phyloP scores from a whole-genome alignment of 1,140 invertebrate species.

The Himalopsyche phryganea region DNA sequence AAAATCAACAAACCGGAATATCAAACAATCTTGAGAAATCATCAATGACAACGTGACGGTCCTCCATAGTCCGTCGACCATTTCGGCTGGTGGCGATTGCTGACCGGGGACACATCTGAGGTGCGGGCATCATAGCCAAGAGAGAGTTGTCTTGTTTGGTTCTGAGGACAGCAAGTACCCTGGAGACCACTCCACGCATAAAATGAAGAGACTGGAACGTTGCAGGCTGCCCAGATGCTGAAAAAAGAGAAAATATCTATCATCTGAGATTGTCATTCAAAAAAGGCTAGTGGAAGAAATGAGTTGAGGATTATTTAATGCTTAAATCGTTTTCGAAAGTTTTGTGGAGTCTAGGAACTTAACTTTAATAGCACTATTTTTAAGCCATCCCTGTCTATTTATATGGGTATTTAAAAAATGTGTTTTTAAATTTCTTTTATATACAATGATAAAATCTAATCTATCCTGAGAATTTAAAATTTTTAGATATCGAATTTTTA shows the following conservation, averaged over 20 bases:
- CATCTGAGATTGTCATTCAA: background rate
- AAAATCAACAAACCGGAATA: slow-evolving; percentile 53
- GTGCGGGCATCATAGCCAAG: slow-evolving; percentile 51
- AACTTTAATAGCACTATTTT: too few relatives aligned
- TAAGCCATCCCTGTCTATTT: too few relatives aligned
- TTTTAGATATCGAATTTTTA: too few relatives aligned
- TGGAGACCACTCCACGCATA: slow-evolving; percentile 67
- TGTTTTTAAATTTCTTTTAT: too few relatives aligned
- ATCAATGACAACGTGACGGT: slow-evolving; percentile 73
- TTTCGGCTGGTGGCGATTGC: slow-evolving; percentile 68
- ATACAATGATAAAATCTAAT: too few relatives aligned
- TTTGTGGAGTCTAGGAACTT: too few relatives aligned
- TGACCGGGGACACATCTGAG: slow-evolving; percentile 51
- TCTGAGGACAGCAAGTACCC: slow-evolving; percentile 67
- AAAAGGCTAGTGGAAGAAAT: too few relatives aligned
- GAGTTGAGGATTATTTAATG: too few relatives aligned
- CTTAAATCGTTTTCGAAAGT: too few relatives aligned
- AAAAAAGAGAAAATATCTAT: background rate
- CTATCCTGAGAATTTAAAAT: too few relatives aligned
- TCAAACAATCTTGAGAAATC: slow-evolving; percentile 68
- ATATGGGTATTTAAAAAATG: too few relatives aligned
- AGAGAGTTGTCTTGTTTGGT: slow-evolving; percentile 63
- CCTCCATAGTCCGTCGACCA: slow-evolving; percentile 80
- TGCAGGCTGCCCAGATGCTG: slow-evolving; percentile 45
- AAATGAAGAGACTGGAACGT: slow-evolving; percentile 63